Conservation (phyloP, 2,797 vertebrate genomes). For the Melanotaenia boesemani region DNA sequence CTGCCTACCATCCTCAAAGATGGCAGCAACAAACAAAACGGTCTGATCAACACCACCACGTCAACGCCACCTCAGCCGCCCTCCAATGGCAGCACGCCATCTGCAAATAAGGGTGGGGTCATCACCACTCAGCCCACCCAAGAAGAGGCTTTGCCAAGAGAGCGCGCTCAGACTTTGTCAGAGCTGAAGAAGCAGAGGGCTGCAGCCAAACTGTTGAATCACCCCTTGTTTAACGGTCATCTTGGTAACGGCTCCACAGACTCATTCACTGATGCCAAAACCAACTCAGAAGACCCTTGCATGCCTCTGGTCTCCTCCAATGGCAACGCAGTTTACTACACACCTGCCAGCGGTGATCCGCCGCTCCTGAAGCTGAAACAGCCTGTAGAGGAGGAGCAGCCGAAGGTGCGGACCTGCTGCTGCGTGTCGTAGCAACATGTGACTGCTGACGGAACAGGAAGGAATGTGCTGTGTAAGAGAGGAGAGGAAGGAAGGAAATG, state of each 20-base stretch:
- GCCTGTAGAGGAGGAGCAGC: conserved; percentile 92
- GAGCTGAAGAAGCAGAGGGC: conserved; percentile 95
- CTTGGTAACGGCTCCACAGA: conserved; percentile 85
- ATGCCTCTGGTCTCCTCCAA: conserved; percentile 94
- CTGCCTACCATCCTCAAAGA: conserved; percentile 77
- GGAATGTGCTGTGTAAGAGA: conserved; percentile 5
- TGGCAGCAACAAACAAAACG: conserved; percentile 70
- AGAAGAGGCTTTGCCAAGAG: conserved; percentile 81
- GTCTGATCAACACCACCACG: conserved; percentile 81
- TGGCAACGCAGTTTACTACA: conserved; percentile 92
- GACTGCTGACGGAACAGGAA: conserved; percentile 26
- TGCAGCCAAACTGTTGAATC: conserved; percentile 91
- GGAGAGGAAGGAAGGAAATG: conserved; percentile 29
- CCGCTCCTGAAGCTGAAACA: conserved; percentile 95
- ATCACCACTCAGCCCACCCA: conserved; percentile 58
- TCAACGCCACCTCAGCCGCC: conserved; percentile 75
- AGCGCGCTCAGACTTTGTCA: conserved; percentile 92
- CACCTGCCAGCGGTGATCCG: conserved; percentile 94
- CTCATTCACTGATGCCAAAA: conserved; percentile 82
- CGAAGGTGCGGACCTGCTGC: conserved; percentile 91
- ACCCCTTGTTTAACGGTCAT: conserved; percentile 91
- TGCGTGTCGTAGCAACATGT: conserved; percentile 87
- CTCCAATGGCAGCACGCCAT: conserved; percentile 80
- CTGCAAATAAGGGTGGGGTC: conserved; percentile 70
- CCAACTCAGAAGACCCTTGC: conserved; percentile 86